Conservation (phyloP, 2,888 invertebrate genomes). For the Alentia gelatinosa region DNA sequence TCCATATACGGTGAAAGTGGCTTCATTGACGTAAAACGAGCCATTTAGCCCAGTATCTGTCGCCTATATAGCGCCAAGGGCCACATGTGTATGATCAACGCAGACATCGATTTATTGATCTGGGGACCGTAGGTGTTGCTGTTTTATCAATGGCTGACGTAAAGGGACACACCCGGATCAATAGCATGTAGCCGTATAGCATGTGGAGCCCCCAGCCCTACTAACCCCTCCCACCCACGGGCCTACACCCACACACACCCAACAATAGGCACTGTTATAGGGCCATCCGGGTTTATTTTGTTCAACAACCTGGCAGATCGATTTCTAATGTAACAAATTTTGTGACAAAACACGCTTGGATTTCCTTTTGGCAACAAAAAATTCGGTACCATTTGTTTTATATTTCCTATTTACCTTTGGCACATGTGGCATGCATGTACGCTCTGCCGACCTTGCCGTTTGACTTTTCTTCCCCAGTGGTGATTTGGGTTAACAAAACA, state of each 20-base stretch:
- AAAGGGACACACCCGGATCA: not conserved
- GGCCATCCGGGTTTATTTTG: too few relatives aligned
- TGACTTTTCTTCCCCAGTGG: not conserved
- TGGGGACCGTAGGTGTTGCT: not conserved
- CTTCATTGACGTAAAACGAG: not conserved
- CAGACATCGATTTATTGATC: not conserved
- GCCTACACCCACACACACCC: too few relatives aligned
- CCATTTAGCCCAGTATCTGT: not conserved
- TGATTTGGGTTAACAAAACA: not conserved
- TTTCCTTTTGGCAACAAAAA: not conserved
- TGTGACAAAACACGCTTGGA: not conserved
- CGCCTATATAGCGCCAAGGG: not conserved
- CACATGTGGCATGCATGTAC: not conserved
- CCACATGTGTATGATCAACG: not conserved
- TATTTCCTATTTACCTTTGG: not conserved
- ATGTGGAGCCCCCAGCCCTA: not conserved
- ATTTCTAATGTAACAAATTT: not conserved
- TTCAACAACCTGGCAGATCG: too few relatives aligned
- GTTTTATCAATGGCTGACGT: constrained; percentile 4
- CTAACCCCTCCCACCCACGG: too few relatives aligned
- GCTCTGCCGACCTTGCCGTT: not conserved
- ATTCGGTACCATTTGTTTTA: too few relatives aligned
- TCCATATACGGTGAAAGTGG: not conserved
- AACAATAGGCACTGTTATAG: too few relatives aligned
- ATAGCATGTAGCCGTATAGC: not conserved